Base-by-base conservation (phyloP, 2,113 vertebrate species). In the Nestor notabilis region DNA sequence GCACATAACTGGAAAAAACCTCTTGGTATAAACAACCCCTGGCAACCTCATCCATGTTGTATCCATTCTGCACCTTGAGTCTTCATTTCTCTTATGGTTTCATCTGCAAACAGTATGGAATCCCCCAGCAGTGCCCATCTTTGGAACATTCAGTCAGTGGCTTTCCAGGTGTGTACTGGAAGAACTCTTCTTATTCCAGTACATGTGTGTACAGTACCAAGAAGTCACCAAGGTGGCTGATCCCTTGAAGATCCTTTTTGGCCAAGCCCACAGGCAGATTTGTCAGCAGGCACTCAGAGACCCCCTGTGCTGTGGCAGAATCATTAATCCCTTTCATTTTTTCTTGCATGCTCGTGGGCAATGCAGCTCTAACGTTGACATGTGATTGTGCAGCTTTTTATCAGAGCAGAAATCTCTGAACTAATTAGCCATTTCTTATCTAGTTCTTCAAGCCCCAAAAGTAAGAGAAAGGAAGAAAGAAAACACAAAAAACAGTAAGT, bases 401-500 rank as follows among this genome's bases (percentile, higher is more conserved):
- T 94, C 39, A 2, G 63, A 81, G 65, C 77, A 60, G n/a, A 77
- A 53, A 92, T 70, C 93, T 95, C 92, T 0, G 7, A 31, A 92
- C 95, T 98, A 96, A 98, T 93, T 95, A 95, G 86, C 81, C 65
- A 41, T 98, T 97, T 98, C 96, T 98, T 89, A 50, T 98, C 97
- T 97, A 99, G 99, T 97, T 99, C 99, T 87, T 98, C 98, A 61
- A 99, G 98, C 96, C 98, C 98, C 81, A 99, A 99, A 98, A 99
- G 97, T 95, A 99, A 99, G 98, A 98, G 98, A 97, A 99, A 97
- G 98, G 98, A 99, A 96, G 99, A 99, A 90, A 99, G 98, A 98
- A 99, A 99, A 98, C 99, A 99, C 97, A 99, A 99, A 97, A 99
- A 99, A 98, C 99, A 99, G 99, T 99, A 98, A 98, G 99, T 99